Evolutionary conservation across 23 tunicate genomes (phyloP), one percentile per base, ranked within the genome.

Genomic region (Clavelina lepadiformis): DNA sequence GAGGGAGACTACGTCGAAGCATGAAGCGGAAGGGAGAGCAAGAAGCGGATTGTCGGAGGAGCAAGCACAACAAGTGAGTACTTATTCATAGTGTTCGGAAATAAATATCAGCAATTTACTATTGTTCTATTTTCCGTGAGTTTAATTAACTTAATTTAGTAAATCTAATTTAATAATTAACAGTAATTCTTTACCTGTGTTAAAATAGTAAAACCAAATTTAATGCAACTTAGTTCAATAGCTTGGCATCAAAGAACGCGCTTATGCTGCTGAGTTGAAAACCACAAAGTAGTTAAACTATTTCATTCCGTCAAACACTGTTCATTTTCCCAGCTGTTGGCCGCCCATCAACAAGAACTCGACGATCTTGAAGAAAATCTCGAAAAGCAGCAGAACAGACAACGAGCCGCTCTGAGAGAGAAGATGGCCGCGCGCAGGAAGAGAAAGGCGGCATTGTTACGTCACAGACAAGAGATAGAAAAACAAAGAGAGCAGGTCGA

Each of bases 341-440:
- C 97, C 38, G 97, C 97, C 37, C 97, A 89, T 41, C 79, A 69
- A 28, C 97, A 89, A 81, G 97, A 89, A 58, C 52, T 89, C 19
- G 83, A 81, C 64, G 83, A 81, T 13, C 61, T 89, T 2, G 81
- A 79, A 31, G 52, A 68, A 54, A 67, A 63, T n/a, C 25, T 79
- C 7, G 44, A 54, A 33, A 65, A 47, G 51, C 93, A 89, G 28
- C 89, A 89, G 35, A 73, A 69, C 33, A 68, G 82, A 8, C 97
- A 89, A 57, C 58, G 89, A 31, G 72, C 69, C 24, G 83, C 76
- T 27, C 73, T 89, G 26, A 61, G 70, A 56, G 89, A 81, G 56
- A 89, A 75, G 52, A 64, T 89, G 46, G 89, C 83, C 5, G 89
- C 88, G 3, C 71, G 85, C 27, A 63, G 97, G 33, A 56, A 65